A percentile compares a stretch with the other conserved stretches of the same genome.
phyloP scores from a whole-genome alignment of 2,113 vertebrate genomes.

The Chionodraco myersi region DNA sequence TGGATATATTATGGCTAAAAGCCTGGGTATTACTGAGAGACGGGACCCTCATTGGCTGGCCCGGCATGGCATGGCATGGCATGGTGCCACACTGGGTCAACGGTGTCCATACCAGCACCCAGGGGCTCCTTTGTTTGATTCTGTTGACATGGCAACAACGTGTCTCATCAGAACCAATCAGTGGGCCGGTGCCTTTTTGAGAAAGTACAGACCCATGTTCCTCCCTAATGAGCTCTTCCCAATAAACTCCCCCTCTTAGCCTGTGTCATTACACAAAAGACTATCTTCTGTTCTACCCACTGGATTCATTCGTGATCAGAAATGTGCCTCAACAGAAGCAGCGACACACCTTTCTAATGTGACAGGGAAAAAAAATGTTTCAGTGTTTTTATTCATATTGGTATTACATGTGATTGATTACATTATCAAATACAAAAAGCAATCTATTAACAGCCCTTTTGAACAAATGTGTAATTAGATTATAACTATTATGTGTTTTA shows the following conservation, averaged over 20 bases:
- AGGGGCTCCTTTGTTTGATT: slow-evolving; percentile 33
- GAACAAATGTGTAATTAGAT: no score
- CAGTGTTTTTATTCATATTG: no score
- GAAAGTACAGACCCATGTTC: slow-evolving; percentile 36
- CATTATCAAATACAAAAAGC: no score
- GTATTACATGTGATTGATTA: no score
- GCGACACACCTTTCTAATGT: no score
- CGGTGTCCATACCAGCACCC: slow-evolving; percentile 29
- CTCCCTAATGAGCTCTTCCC: slow-evolving; percentile 68
- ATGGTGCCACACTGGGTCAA: slow-evolving; percentile 39
- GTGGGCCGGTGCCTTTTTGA: slow-evolving; percentile 9
- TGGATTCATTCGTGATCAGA: slow-evolving; percentile 48
- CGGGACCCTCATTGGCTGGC: slow-evolving; percentile 9
- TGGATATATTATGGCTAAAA: neutral
- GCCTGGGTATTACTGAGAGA: slow-evolving; percentile 12
- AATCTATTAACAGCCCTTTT: no score
- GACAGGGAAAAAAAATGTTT: no score
- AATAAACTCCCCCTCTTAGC: slow-evolving; percentile 13
- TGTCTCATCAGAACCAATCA: no score
- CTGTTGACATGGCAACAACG: slow-evolving; percentile 41
- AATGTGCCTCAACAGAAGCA: slow-evolving; percentile 36
- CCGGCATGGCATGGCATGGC: neutral
- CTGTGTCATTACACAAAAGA: slow-evolving; percentile 61
- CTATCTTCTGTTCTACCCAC: slow-evolving; percentile 26
- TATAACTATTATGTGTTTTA: no score